Evolutionary conservation across 2,888 invertebrate species (phyloP), one percentile per base, ranked within the genome.

Genomic region (Ommatoiulus sabulosus): DNA sequence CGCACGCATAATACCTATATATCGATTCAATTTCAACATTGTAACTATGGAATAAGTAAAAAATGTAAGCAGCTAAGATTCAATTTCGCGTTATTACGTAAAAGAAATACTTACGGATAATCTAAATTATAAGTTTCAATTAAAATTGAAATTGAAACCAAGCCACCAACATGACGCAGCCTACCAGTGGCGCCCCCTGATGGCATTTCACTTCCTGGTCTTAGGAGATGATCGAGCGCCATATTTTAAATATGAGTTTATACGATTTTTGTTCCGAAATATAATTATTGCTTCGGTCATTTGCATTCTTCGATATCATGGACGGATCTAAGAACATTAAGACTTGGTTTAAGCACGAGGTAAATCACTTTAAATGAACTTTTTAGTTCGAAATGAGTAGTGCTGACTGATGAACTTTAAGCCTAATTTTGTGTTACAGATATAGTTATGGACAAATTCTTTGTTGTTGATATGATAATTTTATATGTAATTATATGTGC

Each of bases 271-370:
- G 12, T 44, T 5, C 7, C 44, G 44, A 10, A 20, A 44, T 46
- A 10, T 85, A 44, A 85, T n/a, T 43, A 17, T 5, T 44, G 44
- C 44, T 10, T 46, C 86, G 2, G 44, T n/a, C 86, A 24, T 72
- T 72, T 72, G 72, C 4, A 8, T 24, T 72, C 3, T 24, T 24
- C 24, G 8, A 6, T 5, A 72, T 20, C 0, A 85, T 85, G 86
- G 46, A 46, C 17, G 86, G 44, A 5, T 15, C 44, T 12, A 85
- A 52, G 48, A 87, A 48, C 87, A 87, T 87, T 20, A 52, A 46
- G 46, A 52, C 87, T 0, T 87, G 87, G 87, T 87, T 52, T 87
- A 17, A 52, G 15, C 48, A 87, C 6, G 52, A 87, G 87, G 87
- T 87, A 87, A 87, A 48, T 3, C 43, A n/a, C n/a, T 52, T 48